Percentiles rank a stretch among this genome's conserved stretches.
Conservation (phyloP, 2,888 invertebrate species). For the Polia nebulosa region DNA sequence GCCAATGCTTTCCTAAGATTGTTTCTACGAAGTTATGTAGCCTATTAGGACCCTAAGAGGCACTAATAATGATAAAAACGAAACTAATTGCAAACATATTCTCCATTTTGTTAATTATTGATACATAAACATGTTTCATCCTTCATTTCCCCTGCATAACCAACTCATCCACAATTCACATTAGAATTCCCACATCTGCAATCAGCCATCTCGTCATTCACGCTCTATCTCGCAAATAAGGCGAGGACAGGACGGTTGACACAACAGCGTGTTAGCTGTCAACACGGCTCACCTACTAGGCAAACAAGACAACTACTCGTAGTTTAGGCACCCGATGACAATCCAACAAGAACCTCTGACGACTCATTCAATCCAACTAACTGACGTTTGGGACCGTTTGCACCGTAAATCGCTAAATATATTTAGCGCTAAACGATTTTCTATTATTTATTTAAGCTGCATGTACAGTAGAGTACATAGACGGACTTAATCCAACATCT, state of each 20-base stretch:
- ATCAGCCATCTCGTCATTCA: constrained; percentile 54
- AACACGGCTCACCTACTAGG: constrained; percentile 65
- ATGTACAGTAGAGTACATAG: no score
- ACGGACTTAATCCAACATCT: no score
- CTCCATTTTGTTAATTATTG: not conserved
- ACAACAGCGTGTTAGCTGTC: constrained; percentile 63
- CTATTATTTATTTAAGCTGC: not conserved
- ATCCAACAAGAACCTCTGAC: constrained; percentile 53
- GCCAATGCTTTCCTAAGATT: not conserved
- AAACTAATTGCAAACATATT: not conserved
- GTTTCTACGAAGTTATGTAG: not conserved
- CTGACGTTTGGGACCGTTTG: constrained; percentile 16
- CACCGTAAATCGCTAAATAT: not conserved
- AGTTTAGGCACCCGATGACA: constrained; percentile 66
- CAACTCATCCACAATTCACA: constrained; percentile 28
- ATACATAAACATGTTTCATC: not conserved
- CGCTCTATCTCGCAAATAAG: constrained; percentile 57
- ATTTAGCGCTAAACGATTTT: not conserved
- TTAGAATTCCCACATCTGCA: constrained; percentile 46
- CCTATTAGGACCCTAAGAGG: no score
- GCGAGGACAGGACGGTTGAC: constrained; percentile 54
- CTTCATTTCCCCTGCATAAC: not conserved
- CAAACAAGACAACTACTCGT: constrained; percentile 65
- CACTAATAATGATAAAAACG: not conserved
- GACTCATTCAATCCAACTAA: constrained; percentile 45